Base-by-base conservation (phyloP, 2,888 invertebrate species). In the Scaptomyza flava region DNA sequence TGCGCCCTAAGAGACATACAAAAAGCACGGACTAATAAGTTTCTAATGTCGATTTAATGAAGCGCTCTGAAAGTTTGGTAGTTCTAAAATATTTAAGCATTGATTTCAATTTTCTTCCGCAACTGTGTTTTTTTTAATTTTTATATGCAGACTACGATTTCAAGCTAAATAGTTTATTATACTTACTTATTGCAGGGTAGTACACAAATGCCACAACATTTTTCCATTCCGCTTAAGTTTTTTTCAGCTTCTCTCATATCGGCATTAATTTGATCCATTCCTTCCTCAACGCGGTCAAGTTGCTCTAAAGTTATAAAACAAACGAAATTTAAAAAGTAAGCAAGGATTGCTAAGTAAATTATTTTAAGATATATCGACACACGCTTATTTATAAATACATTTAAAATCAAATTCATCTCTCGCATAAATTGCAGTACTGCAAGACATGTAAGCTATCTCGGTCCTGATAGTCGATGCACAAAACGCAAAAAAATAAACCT, bases 161-260 rank as follows among this genome's bases (percentile, higher is more conserved):
- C 6, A 33, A 33, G 12, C 12, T 6, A 2, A 17, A 17, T 3
- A 50, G 14, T 23, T 31, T 27, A 6, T 48, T 14, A 38, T 69
- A 81, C 79, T 69, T 80, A 98, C 98, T 98, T 99, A 94, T 98
- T 98, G 95, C 99, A 99, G 43, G 99, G 99, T 90, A 99, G 94
- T 66, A 98, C 98, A 93, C 99, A 99, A 90, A 99, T 95, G 66
- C 99, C 99, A 93, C 99, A 99, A 93, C 99, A 99, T 93, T 99
- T 99, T 94, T 99, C 99, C 98, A 99, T 98, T 77, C 99, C 99
- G 82, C 99, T 99, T 89, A 99, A 94, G 93, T 99, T 99, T 93
- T 99, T 99, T 93, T 99, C 99, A 17, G 99, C 99, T 93, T 99
- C 99, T 90, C 96, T 96, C 99, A 99, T 99, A 93, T 99, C 99